Conservation (phyloP, 2,113 vertebrate genomes). For the Sylvilagus bachmani region DNA sequence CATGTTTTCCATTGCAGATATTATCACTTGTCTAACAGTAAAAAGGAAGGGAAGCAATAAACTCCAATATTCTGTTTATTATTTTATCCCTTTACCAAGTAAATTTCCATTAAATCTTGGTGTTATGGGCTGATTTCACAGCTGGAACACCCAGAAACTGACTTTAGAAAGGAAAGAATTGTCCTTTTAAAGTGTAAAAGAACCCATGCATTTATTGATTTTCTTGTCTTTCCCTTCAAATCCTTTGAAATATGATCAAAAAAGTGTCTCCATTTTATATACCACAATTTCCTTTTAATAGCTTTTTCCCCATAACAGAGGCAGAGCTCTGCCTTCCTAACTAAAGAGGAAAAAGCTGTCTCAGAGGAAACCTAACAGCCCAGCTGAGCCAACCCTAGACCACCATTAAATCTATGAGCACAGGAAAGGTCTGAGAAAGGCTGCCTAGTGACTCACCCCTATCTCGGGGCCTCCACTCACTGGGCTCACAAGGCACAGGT, state of each 20-base stretch:
- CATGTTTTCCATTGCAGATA: slow-evolving; percentile 3
- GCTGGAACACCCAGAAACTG: slow-evolving; percentile 74
- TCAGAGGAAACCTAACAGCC: slow-evolving; percentile 68
- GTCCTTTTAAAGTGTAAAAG: slow-evolving; percentile 80
- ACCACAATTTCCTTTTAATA: slow-evolving; percentile 81
- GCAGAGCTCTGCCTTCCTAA: slow-evolving; percentile 74
- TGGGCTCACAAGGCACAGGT: background rate
- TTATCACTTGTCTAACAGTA: slow-evolving; percentile 53
- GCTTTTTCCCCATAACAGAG: slow-evolving; percentile 78
- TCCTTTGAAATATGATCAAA: slow-evolving; percentile 84
- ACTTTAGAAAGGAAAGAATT: slow-evolving; percentile 75
- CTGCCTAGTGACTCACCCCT: background rate
- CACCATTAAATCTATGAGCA: slow-evolving; percentile 69
- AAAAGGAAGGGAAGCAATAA: background rate
- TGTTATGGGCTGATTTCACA: slow-evolving; percentile 77
- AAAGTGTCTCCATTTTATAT: slow-evolving; percentile 81
- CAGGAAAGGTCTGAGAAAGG: slow-evolving; percentile 69
- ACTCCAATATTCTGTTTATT: slow-evolving; percentile 68
- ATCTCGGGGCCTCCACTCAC: background rate
- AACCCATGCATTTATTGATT: slow-evolving; percentile 82
- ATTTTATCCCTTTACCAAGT: slow-evolving; percentile 75
- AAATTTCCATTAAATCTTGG: slow-evolving; percentile 81
- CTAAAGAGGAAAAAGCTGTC: slow-evolving; percentile 75
- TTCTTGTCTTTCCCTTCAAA: slow-evolving; percentile 82
- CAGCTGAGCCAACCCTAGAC: slow-evolving; percentile 58